These are phyloP conservation scores for Morone chrysops DNA, from an alignment of 2,113 vertebrate species.

Conservation along the genomic window DNA sequence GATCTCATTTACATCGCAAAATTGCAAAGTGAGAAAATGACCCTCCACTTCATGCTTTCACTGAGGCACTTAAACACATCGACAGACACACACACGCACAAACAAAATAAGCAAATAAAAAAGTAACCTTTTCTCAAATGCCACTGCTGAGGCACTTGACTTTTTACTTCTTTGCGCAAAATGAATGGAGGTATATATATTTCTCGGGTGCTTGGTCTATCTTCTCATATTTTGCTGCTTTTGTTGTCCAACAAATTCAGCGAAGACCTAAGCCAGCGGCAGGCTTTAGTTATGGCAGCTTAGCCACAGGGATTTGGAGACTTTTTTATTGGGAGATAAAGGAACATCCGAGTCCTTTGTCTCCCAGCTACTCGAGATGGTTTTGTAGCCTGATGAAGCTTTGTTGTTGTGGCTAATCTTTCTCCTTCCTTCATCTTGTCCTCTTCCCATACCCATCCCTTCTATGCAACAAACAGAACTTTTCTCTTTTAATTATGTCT, in stretches of 20 bases:
- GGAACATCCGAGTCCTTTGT: constrained; percentile 67
- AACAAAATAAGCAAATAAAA: constrained; percentile 63
- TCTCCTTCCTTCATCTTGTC: constrained; percentile 49
- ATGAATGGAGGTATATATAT: constrained; percentile 43
- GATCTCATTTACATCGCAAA: constrained; percentile 57
- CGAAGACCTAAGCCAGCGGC: constrained; percentile 54
- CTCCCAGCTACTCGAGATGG: constrained; percentile 62
- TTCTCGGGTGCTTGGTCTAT: constrained; percentile 25
- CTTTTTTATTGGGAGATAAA: constrained; percentile 68
- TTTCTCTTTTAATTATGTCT: constrained; percentile 77
- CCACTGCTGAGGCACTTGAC: constrained; percentile 54
- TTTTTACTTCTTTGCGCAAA: constrained; percentile 55
- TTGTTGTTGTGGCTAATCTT: constrained; percentile 74
- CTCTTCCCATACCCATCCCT: constrained; percentile 26
- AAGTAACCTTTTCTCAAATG: constrained; percentile 75
- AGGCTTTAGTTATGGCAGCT: constrained; percentile 75
- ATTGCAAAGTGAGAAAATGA: constrained; percentile 52
- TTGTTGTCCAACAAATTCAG: constrained; percentile 68
- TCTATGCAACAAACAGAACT: constrained; percentile 68
- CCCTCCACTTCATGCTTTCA: constrained; percentile 30
- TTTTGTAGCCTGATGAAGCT: constrained; percentile 69
- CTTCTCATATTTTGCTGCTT: constrained; percentile 57
- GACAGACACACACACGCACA: background rate
- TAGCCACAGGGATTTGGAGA: constrained; percentile 70
- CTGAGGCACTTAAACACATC: constrained; percentile 18